Evolutionary conservation across 2,113 vertebrate genomes (phyloP), one percentile per base, ranked within the genome.

Genomic region (Raphicerus campestris): DNA sequence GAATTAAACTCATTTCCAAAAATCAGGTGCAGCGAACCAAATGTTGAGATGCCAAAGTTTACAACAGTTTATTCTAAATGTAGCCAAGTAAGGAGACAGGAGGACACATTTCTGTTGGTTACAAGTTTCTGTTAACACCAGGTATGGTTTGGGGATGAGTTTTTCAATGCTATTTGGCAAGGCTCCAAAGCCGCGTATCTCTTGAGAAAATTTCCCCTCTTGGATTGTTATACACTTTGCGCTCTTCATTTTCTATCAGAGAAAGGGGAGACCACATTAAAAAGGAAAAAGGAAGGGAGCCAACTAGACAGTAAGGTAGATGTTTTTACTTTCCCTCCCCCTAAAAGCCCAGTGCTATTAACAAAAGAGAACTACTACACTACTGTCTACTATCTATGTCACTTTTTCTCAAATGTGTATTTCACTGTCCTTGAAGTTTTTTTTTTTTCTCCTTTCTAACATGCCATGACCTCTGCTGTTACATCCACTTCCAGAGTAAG

Each of bases 91-190:
- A 82, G 13, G 32, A 82, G 42, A 82, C 11, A 35, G 51, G 51
- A 16, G 4, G 51, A 55, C 49, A 82, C 47, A 35, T 14, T 81
- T 80, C 45, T 81, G 49, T 35, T 51, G 49, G 80, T 55, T 53
- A 35, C 0, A 3, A 35, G 51, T 82, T 82, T 82, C 51, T 82
- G 20, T 82, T 55, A 55, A 55, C 20, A 53, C 80, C 32, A 51
- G 49, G 49, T 19, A n/a, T 20, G 10, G 78, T 81, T 81, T 81
- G 0, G 19, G 19, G 47, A 53, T 80, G 49, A 20, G 49, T 53
- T 81, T 24, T 32, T 80, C 30, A 32, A 1, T 0, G 0, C 2
- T 49, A 6, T 80, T 51, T 80, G 17, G 17, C 47, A 80, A 32
- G 47, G 77, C 10, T 32, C 10, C 47, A n/a, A 32, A 51, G 77